These are phyloP conservation scores for Penaeus vannamei DNA, from an alignment of 1,140 invertebrate species.

Conservation along the genomic window DNA sequence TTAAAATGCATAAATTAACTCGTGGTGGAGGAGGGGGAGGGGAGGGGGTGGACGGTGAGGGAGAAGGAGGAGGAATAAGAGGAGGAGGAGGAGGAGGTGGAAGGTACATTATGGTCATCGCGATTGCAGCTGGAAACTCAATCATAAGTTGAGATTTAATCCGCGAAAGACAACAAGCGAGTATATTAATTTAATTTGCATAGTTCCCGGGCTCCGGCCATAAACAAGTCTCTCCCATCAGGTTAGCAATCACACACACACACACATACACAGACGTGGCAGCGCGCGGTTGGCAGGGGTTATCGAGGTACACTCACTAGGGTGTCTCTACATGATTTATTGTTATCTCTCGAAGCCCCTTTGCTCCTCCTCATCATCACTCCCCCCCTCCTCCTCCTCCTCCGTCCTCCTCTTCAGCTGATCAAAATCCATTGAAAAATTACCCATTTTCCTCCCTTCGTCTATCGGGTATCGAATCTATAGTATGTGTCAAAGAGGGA, in stretches of 20 bases:
- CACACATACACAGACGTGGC: background rate
- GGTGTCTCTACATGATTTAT: conserved; percentile 51
- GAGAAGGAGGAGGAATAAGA: no score
- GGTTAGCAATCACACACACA: background rate
- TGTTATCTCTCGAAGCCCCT: conserved; percentile 3
- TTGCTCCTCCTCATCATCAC: background rate
- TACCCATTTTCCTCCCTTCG: conserved; percentile 25
- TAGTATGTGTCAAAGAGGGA: conserved; percentile 18
- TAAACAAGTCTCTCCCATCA: conserved; percentile 40
- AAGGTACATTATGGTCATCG: no score
- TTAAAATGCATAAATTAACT: conserved; percentile 49
- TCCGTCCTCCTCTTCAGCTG: background rate
- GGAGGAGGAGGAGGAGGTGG: no score
- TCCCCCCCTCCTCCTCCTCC: background rate
- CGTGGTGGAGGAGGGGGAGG: background rate
- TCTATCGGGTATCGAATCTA: conserved; percentile 24
- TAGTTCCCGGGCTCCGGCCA: conserved; percentile 5
- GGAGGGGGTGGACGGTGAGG: no score
- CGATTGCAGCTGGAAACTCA: background rate
- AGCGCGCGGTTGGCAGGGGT: conserved; percentile 34
- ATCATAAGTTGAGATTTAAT: conserved; percentile 45
- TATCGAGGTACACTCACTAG: conserved; percentile 13
- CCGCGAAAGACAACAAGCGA: conserved; percentile 20
- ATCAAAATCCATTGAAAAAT: conserved; percentile 46
- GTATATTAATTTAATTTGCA: conserved; percentile 60